Base-by-base conservation (phyloP, 2,113 vertebrate species). In the Recurvirostra avosetta region DNA sequence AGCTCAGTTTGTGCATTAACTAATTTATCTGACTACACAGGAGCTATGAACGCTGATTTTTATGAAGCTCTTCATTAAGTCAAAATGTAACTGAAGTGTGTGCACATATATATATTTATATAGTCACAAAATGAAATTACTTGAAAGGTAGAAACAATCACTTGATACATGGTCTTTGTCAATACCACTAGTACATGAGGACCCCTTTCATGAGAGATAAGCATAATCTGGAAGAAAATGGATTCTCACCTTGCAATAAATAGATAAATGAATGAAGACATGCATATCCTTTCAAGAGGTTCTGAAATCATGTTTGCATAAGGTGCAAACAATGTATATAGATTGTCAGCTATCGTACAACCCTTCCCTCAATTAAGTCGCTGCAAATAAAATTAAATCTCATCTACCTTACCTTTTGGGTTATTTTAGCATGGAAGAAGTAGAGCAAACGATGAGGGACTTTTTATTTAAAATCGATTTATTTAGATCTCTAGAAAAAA, bases 51-150 rank as follows among this genome's bases (percentile, higher is more conserved):
- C 95, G 86, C 87, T 98, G 95, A 98, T 98, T 98, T 98, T 98
- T 98, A 98, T 98, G 97, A 98, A 98, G 91, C 82, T 97, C 94
- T 98, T 98, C 92, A 98, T 98, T 98, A 98, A 98, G 92, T 87
- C 94, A 98, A 96, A 98, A 96, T 71, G 71, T 86, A 97, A 88
- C 86, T 92, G 86, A 88, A 95, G 86, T 93, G 76, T 85, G 67
- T 80, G 79, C 63, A 96, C 47, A 41, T 21, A 41, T 41, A 88
- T 94, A 77, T 67, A 94, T 93, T 63, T 83, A 81, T 82, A 92
- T 67, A 97, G 59, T 88, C 84, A 88, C 43, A 77, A 92, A 96
- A 88, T 92, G 43, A 94, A 96, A 96, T 96, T 96, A 81, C 66
- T 96, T 86, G 82, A 89, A 73, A 94, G 38, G 47, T 86, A 88